Percentiles rank a stretch among this genome's conserved stretches.
Conservation (phyloP, 2,797 vertebrate species). For the Falco peregrinus region DNA sequence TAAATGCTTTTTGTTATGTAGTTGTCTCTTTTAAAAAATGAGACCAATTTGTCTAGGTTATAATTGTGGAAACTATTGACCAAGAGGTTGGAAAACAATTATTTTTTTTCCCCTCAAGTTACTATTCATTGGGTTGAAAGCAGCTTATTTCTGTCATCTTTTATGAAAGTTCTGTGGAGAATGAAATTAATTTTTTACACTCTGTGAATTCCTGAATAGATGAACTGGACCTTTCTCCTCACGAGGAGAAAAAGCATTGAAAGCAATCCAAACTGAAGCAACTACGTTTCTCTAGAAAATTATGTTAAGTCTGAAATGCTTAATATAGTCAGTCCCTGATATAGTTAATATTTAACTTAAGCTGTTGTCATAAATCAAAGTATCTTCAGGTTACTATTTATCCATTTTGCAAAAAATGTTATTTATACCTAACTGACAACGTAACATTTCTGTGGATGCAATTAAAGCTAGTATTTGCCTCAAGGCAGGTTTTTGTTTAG, state of each 20-base stretch:
- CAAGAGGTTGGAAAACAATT: not conserved
- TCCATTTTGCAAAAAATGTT: not conserved
- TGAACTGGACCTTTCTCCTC: not conserved
- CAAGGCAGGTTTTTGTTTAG: not conserved
- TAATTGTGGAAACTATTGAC: not conserved
- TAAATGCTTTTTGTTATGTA: not conserved
- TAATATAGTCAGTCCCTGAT: not conserved
- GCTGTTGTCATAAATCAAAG: not conserved
- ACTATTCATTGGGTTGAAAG: not conserved
- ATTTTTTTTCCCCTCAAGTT: not conserved
- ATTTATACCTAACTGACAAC: not conserved
- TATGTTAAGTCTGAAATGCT: not conserved
- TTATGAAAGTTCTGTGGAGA: not conserved
- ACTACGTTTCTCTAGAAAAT: not conserved
- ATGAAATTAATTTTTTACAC: conserved; percentile 9
- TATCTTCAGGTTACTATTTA: not conserved
- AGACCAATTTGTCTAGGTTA: not conserved
- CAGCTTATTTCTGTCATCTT: not conserved
- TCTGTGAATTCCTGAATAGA: not conserved
- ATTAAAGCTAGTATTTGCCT: not conserved
- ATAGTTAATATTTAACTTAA: not conserved
- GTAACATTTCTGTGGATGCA: not conserved
- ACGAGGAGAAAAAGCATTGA: not conserved
- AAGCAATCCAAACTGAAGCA: not conserved
- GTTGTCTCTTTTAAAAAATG: not conserved